Percentiles rank a stretch among this genome's conserved stretches.
Evolutionary conservation across 2,888 invertebrate genomes (phyloP).

Genomic region (Campoplex nolae): DNA sequence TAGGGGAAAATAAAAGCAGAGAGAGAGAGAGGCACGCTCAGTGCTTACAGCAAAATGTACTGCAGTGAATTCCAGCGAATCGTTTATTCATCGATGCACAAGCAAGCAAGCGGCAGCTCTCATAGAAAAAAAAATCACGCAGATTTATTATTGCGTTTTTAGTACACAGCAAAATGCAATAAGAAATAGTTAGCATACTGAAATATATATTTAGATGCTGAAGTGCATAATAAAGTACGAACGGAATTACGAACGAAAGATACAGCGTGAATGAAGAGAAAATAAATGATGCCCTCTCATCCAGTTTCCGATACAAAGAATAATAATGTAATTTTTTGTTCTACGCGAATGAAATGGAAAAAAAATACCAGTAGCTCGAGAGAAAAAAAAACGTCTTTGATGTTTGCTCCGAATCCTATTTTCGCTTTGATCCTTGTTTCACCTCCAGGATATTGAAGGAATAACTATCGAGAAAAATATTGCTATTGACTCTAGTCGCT

Average conservation of each 20-base stretch:
- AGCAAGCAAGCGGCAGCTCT: conserved; percentile 18
- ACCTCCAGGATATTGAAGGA: not conserved
- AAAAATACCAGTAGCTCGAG: conserved; percentile 25
- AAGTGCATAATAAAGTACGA: conserved; percentile 61
- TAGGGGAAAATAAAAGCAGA: not conserved
- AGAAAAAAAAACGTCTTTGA: conserved; percentile 39
- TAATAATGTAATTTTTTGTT: conserved; percentile 61
- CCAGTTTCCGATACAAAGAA: conserved; percentile 51
- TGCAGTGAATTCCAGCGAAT: conserved; percentile 32
- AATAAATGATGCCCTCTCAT: conserved; percentile 34
- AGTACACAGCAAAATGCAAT: conserved; percentile 37
- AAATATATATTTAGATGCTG: conserved; percentile 59
- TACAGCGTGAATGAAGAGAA: conserved; percentile 25
- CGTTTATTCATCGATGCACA: conserved; percentile 62
- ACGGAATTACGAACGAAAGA: conserved; percentile 9
- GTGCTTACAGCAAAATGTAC: conserved; percentile 39
- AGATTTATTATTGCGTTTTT: conserved; percentile 60
- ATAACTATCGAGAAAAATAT: not conserved
- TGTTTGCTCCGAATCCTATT: conserved; percentile 30
- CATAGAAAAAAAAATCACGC: conserved; percentile 18
- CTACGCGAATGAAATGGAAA: conserved; percentile 31
- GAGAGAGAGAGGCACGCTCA: conserved; percentile 18
- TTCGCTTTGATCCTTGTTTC: not conserved
- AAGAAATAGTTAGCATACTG: conserved; percentile 33
- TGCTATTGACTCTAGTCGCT: not conserved